phyloP scores from a whole-genome alignment of 2,888 invertebrate species.

The Epicampocera succincta region DNA sequence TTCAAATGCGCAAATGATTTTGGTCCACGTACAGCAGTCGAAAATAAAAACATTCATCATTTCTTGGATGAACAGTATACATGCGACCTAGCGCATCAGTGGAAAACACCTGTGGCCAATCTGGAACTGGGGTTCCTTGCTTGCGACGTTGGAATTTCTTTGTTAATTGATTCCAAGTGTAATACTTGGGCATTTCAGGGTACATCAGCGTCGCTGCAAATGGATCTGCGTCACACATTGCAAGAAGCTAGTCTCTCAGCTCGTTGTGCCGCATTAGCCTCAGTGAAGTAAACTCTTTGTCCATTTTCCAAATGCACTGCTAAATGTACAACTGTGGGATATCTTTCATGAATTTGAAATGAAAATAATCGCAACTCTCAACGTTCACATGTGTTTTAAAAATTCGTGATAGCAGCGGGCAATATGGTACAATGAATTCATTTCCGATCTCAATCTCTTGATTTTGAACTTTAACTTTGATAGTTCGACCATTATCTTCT shows the following conservation, averaged over 20 bases:
- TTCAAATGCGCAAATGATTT: background rate
- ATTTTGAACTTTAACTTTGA: slow-evolving; percentile 21
- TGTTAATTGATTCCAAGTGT: slow-evolving; percentile 21
- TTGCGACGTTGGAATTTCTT: slow-evolving; percentile 24
- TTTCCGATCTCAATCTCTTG: slow-evolving; percentile 14
- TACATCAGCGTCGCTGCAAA: slow-evolving; percentile 34
- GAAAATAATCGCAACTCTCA: background rate
- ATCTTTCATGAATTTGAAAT: slow-evolving; percentile 1
- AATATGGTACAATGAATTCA: slow-evolving; percentile 22
- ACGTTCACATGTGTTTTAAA: background rate
- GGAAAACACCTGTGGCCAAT: no score
- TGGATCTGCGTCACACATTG: slow-evolving; percentile 38
- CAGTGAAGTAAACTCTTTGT: slow-evolving; percentile 57
- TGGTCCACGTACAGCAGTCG: background rate
- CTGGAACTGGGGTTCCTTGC: slow-evolving; percentile 19
- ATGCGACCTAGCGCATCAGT: background rate
- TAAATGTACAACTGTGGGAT: slow-evolving; percentile 27
- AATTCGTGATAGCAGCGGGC: slow-evolving; percentile 23
- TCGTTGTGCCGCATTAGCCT: slow-evolving; percentile 7
- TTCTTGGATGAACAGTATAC: background rate
- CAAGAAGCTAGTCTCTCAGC: slow-evolving; percentile 30
- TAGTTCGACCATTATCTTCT: slow-evolving; percentile 17
- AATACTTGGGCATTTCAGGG: slow-evolving; percentile 38
- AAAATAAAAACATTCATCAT: slow-evolving; percentile 5
- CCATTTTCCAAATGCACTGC: slow-evolving; percentile 48